Conservation (phyloP, 2,888 invertebrate species). For the Prosapia bicincta region DNA sequence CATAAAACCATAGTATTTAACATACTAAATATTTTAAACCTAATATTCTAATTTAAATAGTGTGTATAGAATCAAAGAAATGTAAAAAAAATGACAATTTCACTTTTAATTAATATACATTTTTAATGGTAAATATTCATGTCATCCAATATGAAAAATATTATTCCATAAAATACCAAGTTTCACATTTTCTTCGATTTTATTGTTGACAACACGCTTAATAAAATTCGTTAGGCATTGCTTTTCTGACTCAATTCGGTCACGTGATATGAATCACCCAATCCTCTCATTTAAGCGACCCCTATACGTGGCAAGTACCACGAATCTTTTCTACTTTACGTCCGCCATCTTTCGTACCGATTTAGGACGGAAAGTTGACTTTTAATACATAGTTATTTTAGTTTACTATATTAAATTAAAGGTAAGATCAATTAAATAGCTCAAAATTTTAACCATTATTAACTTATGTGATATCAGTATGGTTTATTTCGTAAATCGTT, state of each 20-base stretch:
- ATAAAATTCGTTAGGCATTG: background rate
- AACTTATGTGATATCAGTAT: background rate
- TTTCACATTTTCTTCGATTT: too few species aligned
- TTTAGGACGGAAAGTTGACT: slow-evolving; percentile 33
- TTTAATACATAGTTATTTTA: slow-evolving; percentile 31
- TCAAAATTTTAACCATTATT: background rate
- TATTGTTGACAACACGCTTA: background rate
- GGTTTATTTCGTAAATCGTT: background rate
- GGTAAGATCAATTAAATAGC: slow-evolving; percentile 25
- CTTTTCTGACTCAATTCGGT: background rate
- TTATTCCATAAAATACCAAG: too few species aligned
- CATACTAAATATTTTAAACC: too few species aligned
- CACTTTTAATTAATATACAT: too few species aligned
- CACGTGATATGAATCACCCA: slow-evolving; percentile 37
- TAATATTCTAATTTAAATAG: too few species aligned
- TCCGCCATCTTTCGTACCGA: slow-evolving; percentile 66
- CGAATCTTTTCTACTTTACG: slow-evolving; percentile 64
- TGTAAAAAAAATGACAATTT: too few species aligned
- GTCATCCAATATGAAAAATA: too few species aligned
- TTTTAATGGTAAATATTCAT: too few species aligned
- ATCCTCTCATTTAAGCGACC: slow-evolving; percentile 43
- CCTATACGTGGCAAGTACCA: slow-evolving; percentile 78
- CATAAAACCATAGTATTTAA: too few species aligned
- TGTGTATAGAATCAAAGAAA: too few species aligned
- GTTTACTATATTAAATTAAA: slow-evolving; percentile 31